phyloP scores from a whole-genome alignment of 2,113 vertebrate species.

The Hypomesus transpacificus region DNA sequence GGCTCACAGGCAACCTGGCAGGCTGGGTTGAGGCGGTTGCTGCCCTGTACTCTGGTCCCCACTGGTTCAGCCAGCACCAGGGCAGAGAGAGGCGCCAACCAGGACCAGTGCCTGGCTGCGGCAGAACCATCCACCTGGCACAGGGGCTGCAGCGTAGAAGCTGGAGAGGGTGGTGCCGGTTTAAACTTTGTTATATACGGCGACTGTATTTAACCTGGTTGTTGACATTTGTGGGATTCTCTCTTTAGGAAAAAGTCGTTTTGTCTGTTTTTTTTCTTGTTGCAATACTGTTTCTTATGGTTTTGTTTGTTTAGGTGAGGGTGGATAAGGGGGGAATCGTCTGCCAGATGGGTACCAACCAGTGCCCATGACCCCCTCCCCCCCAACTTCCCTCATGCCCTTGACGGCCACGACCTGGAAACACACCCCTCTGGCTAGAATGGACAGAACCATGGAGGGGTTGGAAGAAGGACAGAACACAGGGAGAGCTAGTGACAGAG shows the following conservation, averaged over 20 bases:
- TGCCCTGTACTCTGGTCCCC: no score
- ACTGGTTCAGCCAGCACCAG: no score
- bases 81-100: no score
- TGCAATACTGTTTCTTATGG: neutral
- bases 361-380: neutral
- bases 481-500: conserved; percentile 30
- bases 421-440: conserved; percentile 45
- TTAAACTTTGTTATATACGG: neutral
- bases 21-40: no score
- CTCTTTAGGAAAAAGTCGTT: neutral
- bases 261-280: conserved; percentile 16
- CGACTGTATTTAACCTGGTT: neutral
- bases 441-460: conserved; percentile 45
- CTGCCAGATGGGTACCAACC: no score
- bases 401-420: conserved; percentile 53
- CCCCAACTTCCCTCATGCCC: conserved; percentile 41
- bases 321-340: neutral
- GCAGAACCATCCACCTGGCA: no score
- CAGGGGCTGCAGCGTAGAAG: no score
- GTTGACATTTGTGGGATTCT: no score
- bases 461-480: conserved; percentile 53
- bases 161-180: no score
- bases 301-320: conserved; percentile 4
- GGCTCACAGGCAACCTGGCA: no score
- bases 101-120: no score